Evolutionary conservation across 2,888 invertebrate genomes (phyloP).

Genomic region (Heliconius hortense): DNA sequence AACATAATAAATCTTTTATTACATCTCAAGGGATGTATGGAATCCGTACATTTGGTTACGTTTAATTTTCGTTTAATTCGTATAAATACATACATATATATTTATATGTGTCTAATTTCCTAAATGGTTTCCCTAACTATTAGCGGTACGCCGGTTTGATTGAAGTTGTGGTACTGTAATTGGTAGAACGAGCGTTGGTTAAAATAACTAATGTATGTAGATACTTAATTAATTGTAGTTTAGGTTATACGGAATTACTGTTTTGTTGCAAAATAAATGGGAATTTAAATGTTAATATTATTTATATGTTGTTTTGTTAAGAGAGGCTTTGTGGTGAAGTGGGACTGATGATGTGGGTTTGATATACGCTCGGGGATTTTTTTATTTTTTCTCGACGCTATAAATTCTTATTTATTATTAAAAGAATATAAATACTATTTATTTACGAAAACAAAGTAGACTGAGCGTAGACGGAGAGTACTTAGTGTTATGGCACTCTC

Average conservation of each 20-base stretch:
- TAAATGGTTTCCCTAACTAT: constrained; percentile 25
- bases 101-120: not conserved
- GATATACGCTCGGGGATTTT: too few species aligned
- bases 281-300: not conserved
- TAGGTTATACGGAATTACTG: not conserved
- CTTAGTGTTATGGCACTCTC: too few species aligned
- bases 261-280: not conserved
- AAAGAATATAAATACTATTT: too few species aligned
- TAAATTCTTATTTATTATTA: too few species aligned
- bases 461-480: too few species aligned
- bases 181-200: constrained; percentile 15
- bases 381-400: too few species aligned
- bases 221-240: not conserved
- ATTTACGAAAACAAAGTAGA: too few species aligned
- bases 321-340: too few species aligned
- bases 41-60: constrained; percentile 22
- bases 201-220: not conserved
- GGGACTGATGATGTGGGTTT: too few species aligned
- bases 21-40: constrained; percentile 9
- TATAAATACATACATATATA: not conserved
- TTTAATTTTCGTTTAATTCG: not conserved
- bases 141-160: constrained; percentile 39
- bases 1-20: not conserved
- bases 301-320: too few species aligned
- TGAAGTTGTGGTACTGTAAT: constrained; percentile 24